Evolutionary conservation across 2,888 invertebrate species (phyloP), one percentile per base, ranked within the genome.

Genomic region (Zygothrica quintamaculata): DNA sequence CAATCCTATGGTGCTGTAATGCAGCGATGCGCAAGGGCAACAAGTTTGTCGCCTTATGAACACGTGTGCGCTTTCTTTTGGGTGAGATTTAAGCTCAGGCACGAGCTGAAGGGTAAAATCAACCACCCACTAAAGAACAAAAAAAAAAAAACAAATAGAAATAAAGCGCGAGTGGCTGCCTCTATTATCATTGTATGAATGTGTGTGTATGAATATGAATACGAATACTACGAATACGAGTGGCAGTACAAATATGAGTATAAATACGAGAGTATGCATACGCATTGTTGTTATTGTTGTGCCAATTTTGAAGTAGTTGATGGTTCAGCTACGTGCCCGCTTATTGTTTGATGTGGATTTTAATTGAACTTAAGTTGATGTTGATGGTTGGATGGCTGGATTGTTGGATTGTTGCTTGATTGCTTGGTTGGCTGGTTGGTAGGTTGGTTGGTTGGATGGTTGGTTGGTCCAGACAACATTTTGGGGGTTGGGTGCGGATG

Each of bases 341-440:
- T 87, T 84, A 88, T 82, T 89, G 89, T 89, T 89, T 89, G 88
- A 88, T 89, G 88, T 88, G 89, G 89, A 89, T 89, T 88, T 89
- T 89, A 89, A 89, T 89, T 89, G 89, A 89, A 89, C 88, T 89
- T 84, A 89, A 89, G 89, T 88, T 88, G 86, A 82, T 77, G 87
- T 88, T 88, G 86, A 82, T 77, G 87, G 86, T 78, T 69, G 75
- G 53, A 50, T 53, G 57, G 25, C 29, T 34, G 55, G 48, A 48
- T 53, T 44, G 56, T 33, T 29, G 25, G 43, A 18, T 34, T 44
- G 25, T 26, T 57, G 61, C 2, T 9, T 29, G 29, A 29, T 9
- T 29, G 29, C 9, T 29, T n/a, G 40, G 36, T 40, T 34, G 65
- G 48, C 44, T 15, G 15, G 22, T 11, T 22, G 40, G 9, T 31